Evolutionary conservation across 2,113 vertebrate genomes (phyloP).

Genomic region (Bothrops jararaca): DNA sequence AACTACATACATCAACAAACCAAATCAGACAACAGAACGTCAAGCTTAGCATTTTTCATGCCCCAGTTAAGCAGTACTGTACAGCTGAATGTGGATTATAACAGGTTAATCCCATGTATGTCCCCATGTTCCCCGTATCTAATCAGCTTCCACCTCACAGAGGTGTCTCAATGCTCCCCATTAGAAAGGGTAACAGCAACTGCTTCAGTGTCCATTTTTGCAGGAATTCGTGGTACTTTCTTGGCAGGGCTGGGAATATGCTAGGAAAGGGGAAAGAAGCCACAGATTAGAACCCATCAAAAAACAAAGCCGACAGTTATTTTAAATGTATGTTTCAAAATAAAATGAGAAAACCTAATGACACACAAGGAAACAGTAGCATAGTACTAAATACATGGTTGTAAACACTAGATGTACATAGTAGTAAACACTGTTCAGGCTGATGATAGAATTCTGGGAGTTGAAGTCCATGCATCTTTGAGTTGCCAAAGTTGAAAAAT

Average conservation of each 20-base stretch:
- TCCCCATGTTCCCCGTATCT: conserved; percentile 54
- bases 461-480: neutral
- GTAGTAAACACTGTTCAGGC: neutral
- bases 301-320: neutral
- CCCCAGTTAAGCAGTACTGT: conserved; percentile 56
- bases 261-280: conserved; percentile 61
- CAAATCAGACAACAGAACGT: conserved; percentile 41
- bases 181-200: conserved; percentile 81
- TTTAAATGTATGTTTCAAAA: neutral
- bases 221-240: conserved; percentile 93
- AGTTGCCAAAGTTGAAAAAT: neutral
- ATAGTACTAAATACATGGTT: neutral
- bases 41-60: conserved; percentile 49
- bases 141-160: conserved; percentile 62
- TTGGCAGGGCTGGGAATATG: conserved; percentile 93
- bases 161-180: conserved; percentile 76
- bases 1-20: conserved; percentile 50
- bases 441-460: neutral
- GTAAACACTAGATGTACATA: neutral
- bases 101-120: conserved; percentile 61
- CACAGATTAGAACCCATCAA: conserved; percentile 16
- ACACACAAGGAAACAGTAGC: neutral
- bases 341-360: neutral
- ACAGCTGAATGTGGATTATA: conserved; percentile 59
- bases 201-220: conserved; percentile 71